phyloP scores from a whole-genome alignment of 2,113 vertebrate species.

The Burhinus oedicnemus region DNA sequence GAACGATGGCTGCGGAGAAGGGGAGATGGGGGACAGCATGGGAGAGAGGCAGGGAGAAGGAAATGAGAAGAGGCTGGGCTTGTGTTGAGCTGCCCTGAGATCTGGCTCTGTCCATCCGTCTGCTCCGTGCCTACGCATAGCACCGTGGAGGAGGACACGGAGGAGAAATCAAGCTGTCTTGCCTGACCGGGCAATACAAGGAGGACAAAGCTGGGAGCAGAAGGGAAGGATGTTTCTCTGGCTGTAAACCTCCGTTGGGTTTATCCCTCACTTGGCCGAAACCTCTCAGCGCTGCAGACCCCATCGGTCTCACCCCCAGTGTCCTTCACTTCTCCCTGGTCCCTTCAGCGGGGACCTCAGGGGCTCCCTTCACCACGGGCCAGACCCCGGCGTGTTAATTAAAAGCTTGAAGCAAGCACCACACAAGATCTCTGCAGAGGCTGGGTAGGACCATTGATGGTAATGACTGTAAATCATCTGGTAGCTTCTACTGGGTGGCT shows the following conservation, averaged over 20 bases:
- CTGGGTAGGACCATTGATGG: too few relatives aligned
- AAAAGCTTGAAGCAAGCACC: background rate
- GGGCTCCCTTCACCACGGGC: too few relatives aligned
- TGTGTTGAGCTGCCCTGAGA: background rate
- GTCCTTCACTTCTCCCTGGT: background rate
- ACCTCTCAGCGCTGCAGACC: background rate
- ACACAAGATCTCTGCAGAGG: background rate
- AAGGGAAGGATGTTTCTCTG: background rate
- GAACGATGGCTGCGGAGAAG: background rate
- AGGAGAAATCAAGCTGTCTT: background rate
- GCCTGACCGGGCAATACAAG: background rate
- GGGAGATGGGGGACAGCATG: background rate
- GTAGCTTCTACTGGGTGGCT: background rate
- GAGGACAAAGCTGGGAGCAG: background rate
- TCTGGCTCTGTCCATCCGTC: background rate
- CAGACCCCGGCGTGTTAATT: background rate
- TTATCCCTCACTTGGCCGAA: background rate
- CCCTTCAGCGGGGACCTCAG: background rate
- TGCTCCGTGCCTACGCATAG: background rate
- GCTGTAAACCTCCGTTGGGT: background rate
- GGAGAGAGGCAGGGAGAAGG: background rate
- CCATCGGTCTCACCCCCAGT: background rate
- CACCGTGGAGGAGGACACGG: background rate
- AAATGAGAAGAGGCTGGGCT: background rate
- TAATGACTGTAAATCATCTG: background rate